A percentile compares a stretch with the other conserved stretches of the same genome.
Conservation (phyloP, 2,888 invertebrate species). For the Cataglyphis altisquamis region DNA sequence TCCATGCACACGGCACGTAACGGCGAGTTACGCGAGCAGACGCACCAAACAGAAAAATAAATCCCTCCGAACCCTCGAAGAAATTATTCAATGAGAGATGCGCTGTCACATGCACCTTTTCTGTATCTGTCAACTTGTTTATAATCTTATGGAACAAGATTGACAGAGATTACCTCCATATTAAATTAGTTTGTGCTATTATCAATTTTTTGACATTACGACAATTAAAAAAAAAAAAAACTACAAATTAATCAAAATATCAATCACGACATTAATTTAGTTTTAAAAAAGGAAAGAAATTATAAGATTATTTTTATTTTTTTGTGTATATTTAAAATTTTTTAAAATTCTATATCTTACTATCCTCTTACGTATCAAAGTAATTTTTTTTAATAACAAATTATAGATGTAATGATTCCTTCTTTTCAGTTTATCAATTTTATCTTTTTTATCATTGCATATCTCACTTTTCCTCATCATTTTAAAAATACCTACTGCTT, state of each 20-base stretch:
- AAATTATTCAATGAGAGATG: conserved; percentile 11
- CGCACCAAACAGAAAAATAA: conserved; percentile 67
- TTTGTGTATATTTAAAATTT: neutral
- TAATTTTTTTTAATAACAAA: no score
- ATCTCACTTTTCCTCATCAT: neutral
- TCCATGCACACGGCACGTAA: conserved; percentile 57
- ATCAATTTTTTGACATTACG: neutral
- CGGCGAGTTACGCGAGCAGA: conserved; percentile 54
- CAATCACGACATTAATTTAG: neutral
- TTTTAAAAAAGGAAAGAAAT: neutral
- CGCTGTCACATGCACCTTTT: neutral
- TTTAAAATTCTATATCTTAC: neutral
- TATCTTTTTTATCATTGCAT: neutral
- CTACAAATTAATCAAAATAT: neutral
- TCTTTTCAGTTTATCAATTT: no score
- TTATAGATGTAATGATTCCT: no score
- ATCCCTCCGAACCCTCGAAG: neutral
- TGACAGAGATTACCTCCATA: no score
- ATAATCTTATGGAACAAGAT: neutral
- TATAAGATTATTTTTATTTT: neutral
- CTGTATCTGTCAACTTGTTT: neutral
- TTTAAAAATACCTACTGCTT: neutral
- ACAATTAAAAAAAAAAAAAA: neutral
- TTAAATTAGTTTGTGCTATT: neutral
- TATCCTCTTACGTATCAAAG: neutral